Base-by-base conservation (phyloP, 2,888 invertebrate genomes). In the Stenoptilia bipunctidactyla region DNA sequence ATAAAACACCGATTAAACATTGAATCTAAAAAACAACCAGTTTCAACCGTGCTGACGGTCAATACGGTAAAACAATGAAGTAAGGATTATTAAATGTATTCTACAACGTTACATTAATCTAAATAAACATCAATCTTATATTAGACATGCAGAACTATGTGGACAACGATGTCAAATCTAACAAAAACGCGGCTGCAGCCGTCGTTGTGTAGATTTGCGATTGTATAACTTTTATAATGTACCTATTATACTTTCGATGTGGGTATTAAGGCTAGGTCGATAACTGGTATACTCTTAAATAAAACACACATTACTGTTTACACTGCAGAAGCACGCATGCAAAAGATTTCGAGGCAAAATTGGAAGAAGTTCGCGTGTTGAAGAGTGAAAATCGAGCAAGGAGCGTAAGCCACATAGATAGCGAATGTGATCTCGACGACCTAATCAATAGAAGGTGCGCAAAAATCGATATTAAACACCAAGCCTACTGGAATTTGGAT, bases 241-340 rank as follows among this genome's bases (percentile, higher is more conserved):
- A 68, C 65, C 72, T 75, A 76, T 69, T 62, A 40, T 52, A 72
- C 60, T 58, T 80, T 83, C 82, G 82, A 82, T 83, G 82, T 83
- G 73, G 79, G 56, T 61, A 64, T 75, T 80, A 83, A 83, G 82
- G 82, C 82, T 82, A 79, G 72, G 76, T 74, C 58, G 60, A 65
- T 65, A 65, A 67, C 56, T 61, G 69, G 71, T 73, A 71, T 72
- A 76, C 69, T 70, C 65, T 69, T 72, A 72, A 70, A 76, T 65
- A 59, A 64, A 68, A 70, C 59, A 76, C 70, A 72, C 20, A 20
- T 20, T 20, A 20, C 64, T 55, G 67, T 66, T n/a, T 65, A 63
- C 66, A 73, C 60, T 61, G 72, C 71, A 65, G 58, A 80, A 80
- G 82, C 82, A 75, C 77, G 76, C 82, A 83, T 82, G 82, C 82